Percentiles rank a stretch among this genome's conserved stretches.
These are phyloP conservation scores for Melieria omissa DNA, from an alignment of 2,888 invertebrate species.

Conservation along the genomic window DNA sequence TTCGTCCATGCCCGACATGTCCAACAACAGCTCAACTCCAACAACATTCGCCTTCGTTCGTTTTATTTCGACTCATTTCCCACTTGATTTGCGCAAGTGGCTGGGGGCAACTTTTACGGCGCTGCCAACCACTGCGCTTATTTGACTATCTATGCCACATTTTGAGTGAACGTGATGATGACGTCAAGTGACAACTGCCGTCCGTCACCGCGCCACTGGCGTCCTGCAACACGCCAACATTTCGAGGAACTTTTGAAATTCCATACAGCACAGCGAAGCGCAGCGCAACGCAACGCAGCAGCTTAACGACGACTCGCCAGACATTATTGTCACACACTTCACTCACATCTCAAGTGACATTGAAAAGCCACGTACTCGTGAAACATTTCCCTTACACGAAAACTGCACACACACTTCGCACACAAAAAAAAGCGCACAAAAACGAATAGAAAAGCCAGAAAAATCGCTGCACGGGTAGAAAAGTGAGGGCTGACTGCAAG, in stretches of 20 bases:
- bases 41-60: too few species aligned
- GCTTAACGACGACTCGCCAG: conserved; percentile 38
- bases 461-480: neutral
- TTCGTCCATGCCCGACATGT: too few species aligned
- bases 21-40: too few species aligned
- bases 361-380: conserved; percentile 31
- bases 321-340: conserved; percentile 41
- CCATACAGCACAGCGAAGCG: conserved; percentile 14
- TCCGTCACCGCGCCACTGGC: neutral
- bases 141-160: conserved; percentile 18
- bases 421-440: conserved; percentile 5
- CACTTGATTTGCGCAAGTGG: too few species aligned
- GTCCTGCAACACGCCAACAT: neutral
- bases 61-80: too few species aligned
- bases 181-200: conserved; percentile 20
- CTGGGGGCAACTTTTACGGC: neutral
- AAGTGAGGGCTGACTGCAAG: neutral
- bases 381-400: conserved; percentile 11
- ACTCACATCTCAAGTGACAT: conserved; percentile 41
- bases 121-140: conserved; percentile 1
- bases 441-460: conserved; percentile 23
- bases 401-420: too few species aligned
- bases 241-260: conserved; percentile 32
- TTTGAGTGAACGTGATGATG: conserved; percentile 23
- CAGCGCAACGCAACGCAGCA: conserved; percentile 3